These are phyloP conservation scores for Falco concolor DNA, from an alignment of 2,797 vertebrate species.

Conservation along the genomic window DNA sequence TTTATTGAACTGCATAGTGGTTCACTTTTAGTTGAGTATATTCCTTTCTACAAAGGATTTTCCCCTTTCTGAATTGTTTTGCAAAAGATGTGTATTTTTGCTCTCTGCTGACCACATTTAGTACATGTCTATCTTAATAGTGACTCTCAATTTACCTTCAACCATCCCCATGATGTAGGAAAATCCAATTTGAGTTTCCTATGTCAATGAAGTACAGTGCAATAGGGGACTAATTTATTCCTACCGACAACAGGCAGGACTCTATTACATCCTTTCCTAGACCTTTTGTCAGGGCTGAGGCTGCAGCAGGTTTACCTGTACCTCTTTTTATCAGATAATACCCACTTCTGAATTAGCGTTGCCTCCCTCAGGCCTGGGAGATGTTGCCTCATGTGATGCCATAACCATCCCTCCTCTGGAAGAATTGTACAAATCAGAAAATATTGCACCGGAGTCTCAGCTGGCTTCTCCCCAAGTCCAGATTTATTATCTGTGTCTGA, in stretches of 20 bases:
- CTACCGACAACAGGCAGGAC: not conserved
- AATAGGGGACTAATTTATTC: not conserved
- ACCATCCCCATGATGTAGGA: not conserved
- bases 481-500: not conserved
- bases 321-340: not conserved
- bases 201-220: not conserved
- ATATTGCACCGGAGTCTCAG: not conserved
- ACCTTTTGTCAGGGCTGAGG: not conserved
- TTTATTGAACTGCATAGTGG: slow-evolving; percentile 57
- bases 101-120: not conserved
- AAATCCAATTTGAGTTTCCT: not conserved
- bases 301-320: not conserved
- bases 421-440: not conserved
- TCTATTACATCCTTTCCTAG: not conserved
- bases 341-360: not conserved
- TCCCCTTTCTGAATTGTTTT: not conserved
- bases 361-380: not conserved
- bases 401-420: not conserved
- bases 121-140: not conserved
- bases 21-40: slow-evolving; percentile 51
- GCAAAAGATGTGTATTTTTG: not conserved
- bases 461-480: not conserved
- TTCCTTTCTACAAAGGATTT: slow-evolving; percentile 27
- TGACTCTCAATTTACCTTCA: not conserved
- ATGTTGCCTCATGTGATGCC: not conserved